Evolutionary conservation across 2,888 invertebrate genomes (phyloP), one percentile per base, ranked within the genome.

Genomic region (Cerastis leucographa): DNA sequence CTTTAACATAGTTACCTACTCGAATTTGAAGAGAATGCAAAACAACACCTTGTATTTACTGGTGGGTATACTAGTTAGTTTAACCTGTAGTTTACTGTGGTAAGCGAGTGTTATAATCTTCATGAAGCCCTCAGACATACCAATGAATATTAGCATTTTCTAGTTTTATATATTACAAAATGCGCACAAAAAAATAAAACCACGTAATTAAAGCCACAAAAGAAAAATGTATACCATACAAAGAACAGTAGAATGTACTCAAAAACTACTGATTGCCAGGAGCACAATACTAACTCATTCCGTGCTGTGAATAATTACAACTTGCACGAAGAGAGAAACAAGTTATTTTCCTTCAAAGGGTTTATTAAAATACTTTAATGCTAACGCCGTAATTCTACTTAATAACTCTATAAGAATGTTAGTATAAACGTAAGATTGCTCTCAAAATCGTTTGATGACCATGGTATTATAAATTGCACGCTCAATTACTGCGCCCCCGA

Each of bases 401-500:
- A 40, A 54, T 68, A 66, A 54, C 59, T 74, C 35, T 22, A 19
- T 59, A 56, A 29, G 12, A 68, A 75, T 65, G 22, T 64, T 61
- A 0, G 8, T 68, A 59, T 51, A 71, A 35, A 68, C 61, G 62
- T 61, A 59, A 81, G 35, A 74, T 69, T 74, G 66, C 65, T 70
- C 64, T 72, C 22, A 54, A 79, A 74, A 73, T 75, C 65, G 62
- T 81, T 77, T 83, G 80, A 80, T 78, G 82, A 72, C 70, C 74
- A 73, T 71, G 35, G 59, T 62, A 85, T 89, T 89, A 87, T 89
- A 90, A 90, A 89, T 89, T 83, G 83, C 78, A 87, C 83, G 88
- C 88, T 88, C 89, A 91, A 90, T 91, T 91, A 90, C 89, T 83
- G 80, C 76, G 69, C 66, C 83, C 79, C 74, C 76, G 85, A 86